phyloP scores from a whole-genome alignment of 1,140 invertebrate genomes.

The Neodiprion lecontei region DNA sequence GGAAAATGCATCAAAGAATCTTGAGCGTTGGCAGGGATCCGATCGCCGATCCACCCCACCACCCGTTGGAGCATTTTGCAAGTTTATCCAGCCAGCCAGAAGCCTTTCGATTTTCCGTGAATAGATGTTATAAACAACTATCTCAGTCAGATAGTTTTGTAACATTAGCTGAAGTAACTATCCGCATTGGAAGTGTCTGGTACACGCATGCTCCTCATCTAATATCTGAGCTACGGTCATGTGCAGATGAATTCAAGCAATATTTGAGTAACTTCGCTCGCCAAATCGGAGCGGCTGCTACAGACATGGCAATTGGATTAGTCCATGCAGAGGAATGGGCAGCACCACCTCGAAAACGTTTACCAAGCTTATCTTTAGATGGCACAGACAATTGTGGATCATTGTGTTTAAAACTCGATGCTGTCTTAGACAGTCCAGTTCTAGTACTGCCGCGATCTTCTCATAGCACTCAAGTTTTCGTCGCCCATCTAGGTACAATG shows the following conservation, averaged over 20 bases:
- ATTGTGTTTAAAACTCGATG: conserved; percentile 66
- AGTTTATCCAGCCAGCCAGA: conserved; percentile 42
- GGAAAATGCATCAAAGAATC: conserved; percentile 82
- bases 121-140: conserved; percentile 46
- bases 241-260: conserved; percentile 71
- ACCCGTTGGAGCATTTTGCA: conserved; percentile 43
- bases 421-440: conserved; percentile 89
- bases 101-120: conserved; percentile 52
- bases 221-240: conserved; percentile 85
- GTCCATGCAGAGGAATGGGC: conserved; percentile 72
- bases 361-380: conserved; percentile 51
- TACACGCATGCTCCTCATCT: conserved; percentile 91
- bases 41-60: conserved; percentile 57
- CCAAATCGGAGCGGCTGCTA: conserved; percentile 88
- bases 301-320: conserved; percentile 91
- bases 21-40: conserved; percentile 85
- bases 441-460: conserved; percentile 82
- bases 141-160: conserved; percentile 32
- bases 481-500: conserved; percentile 93
- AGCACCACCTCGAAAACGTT: conserved; percentile 48
- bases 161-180: conserved; percentile 54
- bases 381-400: conserved; percentile 32
- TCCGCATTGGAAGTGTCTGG: conserved; percentile 90
- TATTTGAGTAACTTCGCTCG: conserved; percentile 77
- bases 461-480: conserved; percentile 83